Conservation (phyloP, 2,113 vertebrate genomes). For the Meles meles region DNA sequence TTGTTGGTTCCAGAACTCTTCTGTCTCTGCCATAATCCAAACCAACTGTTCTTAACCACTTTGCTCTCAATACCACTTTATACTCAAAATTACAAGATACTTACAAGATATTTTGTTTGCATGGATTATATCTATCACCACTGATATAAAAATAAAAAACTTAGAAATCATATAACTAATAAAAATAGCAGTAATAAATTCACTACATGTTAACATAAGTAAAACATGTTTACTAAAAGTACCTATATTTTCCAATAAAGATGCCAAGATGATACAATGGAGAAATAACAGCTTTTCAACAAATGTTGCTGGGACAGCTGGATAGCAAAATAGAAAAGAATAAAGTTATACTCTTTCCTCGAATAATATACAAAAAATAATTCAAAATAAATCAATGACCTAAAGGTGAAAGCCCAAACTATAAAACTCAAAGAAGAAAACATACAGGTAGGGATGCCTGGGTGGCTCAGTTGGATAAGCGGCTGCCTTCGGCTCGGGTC, state of each 20-base stretch:
- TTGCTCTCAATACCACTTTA: neutral
- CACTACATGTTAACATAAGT: neutral
- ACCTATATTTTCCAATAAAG: neutral
- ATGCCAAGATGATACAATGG: neutral
- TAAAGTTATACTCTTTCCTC: neutral
- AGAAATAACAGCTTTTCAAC: neutral
- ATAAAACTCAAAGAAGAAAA: neutral
- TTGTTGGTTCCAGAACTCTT: neutral
- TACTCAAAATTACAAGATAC: neutral
- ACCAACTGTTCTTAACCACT: neutral
- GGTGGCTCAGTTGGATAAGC: too few species aligned
- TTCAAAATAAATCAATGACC: neutral
- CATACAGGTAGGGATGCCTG: neutral
- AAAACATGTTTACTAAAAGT: neutral
- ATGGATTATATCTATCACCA: neutral
- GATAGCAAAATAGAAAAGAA: neutral
- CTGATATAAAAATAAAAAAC: neutral
- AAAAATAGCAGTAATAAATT: neutral
- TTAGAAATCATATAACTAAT: neutral
- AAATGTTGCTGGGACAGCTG: neutral
- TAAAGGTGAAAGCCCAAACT: neutral
- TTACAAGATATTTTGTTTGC: neutral
- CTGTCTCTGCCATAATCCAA: neutral
- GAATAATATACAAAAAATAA: neutral
- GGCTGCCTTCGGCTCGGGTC: too few species aligned